phyloP scores from a whole-genome alignment of 2,113 vertebrate species.

The Bungarus multicinctus region DNA sequence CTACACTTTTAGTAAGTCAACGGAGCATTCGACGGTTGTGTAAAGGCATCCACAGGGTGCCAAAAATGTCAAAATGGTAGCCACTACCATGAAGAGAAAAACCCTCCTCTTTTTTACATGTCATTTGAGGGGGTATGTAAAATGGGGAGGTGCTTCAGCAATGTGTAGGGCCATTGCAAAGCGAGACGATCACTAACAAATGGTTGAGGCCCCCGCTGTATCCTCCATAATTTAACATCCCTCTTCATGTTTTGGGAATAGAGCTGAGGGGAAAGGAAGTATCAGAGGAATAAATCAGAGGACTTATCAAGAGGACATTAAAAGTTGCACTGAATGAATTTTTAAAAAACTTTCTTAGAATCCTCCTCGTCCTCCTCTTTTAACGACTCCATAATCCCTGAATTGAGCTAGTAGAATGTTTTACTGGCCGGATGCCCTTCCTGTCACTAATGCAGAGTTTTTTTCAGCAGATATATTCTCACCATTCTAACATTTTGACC shows the following conservation, averaged over 20 bases:
- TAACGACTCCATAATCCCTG: no score
- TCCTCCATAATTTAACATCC: neutral
- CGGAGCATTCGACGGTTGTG: neutral
- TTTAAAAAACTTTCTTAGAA: neutral
- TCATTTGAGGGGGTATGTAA: neutral
- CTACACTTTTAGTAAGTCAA: slow-evolving; percentile 76
- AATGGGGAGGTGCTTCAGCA: neutral
- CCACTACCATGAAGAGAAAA: neutral
- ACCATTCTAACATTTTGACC: neutral
- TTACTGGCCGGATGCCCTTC: neutral
- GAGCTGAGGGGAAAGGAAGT: neutral
- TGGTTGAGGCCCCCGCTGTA: neutral
- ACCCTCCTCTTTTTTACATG: neutral
- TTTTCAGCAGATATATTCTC: neutral
- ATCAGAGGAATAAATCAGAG: no score
- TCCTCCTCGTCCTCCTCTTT: no score
- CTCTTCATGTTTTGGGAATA: neutral
- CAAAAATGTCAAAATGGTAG: neutral
- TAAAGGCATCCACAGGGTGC: neutral
- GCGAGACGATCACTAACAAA: no score
- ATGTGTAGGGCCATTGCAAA: neutral
- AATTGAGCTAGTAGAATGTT: no score
- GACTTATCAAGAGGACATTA: neutral
- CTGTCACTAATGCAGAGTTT: no score
- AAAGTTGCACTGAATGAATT: neutral